Evolutionary conservation across 2,888 invertebrate genomes (phyloP).

Genomic region (Nomada hirtipes): DNA sequence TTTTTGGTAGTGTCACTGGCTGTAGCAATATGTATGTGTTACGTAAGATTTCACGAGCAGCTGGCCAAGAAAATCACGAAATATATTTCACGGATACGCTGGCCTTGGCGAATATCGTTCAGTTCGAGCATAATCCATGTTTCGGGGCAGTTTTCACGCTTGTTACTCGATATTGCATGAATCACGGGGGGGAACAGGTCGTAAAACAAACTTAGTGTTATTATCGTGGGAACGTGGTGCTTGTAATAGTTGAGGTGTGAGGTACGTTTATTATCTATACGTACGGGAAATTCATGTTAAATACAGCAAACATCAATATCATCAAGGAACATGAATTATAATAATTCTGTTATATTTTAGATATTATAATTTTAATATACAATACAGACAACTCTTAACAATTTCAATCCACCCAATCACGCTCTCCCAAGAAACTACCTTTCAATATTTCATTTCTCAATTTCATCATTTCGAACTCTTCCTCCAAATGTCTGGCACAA

Average conservation of each 20-base stretch:
- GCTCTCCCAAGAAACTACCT: no score
- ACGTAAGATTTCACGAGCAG: conserved; percentile 30
- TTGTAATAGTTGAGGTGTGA: no score
- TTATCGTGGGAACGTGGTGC: neutral
- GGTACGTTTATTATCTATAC: neutral
- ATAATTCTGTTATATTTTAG: neutral
- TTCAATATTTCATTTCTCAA: neutral
- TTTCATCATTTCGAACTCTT: neutral
- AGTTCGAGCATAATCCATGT: conserved; percentile 17
- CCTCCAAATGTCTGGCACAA: neutral
- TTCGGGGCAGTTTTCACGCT: neutral
- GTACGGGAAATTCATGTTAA: neutral
- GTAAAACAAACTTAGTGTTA: conserved; percentile 8
- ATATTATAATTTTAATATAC: neutral
- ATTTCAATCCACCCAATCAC: no score
- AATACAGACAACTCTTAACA: no score
- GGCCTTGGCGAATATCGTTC: conserved; percentile 11
- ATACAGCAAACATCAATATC: neutral
- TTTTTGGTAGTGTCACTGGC: no score
- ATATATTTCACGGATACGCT: neutral
- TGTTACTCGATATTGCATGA: no score
- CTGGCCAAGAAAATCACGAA: conserved; percentile 11
- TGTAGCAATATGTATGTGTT: neutral
- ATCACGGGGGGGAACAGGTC: neutral
- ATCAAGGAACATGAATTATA: neutral